Base-by-base conservation (phyloP, 2,113 vertebrate species). In the Labeo catla region DNA sequence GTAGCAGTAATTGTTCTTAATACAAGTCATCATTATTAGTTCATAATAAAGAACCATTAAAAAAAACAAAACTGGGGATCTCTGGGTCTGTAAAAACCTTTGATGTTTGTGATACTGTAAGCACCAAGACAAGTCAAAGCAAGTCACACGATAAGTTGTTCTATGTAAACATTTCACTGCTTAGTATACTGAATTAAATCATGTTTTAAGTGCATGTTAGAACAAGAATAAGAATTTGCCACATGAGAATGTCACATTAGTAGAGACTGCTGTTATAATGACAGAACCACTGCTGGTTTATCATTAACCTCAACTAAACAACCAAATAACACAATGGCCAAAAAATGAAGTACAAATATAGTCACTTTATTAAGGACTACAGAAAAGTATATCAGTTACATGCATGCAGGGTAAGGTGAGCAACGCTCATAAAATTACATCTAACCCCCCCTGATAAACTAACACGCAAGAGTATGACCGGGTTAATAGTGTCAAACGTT, bases 311-410 rank as follows among this genome's bases (percentile, higher is more conserved):
- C 15, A 54, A 59, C 2, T 15, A 28, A 50, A n/a, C 4, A 16
- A 63, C 12, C n/a, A 21, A 83, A 59, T 72, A 16, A 66, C 83
- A 49, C 49, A 89, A 49, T 28, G 57, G 19, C 52, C 28, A 61
- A 84, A 57, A 87, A 21, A 81, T 84, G 76, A 45, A 90, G 84
- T 95, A 95, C 93, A 95, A 95, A 95, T 95, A 95, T 94, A 94
- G 94, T 91, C 94, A 94, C 95, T 95, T 95, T 95, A 95, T 95
- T 95, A 94, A 95, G 93, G 94, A 95, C 94, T 93, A 90, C 86
- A 91, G 92, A 93, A 92, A 95, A 89, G 90, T 87, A 90, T 86
- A 89, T 88, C 84, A 93, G 91, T 90, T 94, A 94, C 92, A 94
- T 91, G 92, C 94, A 95, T 94, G 93, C 94, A 94, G 90, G 92